Percentiles rank a stretch among this genome's conserved stretches.
phyloP scores from a whole-genome alignment of 2,888 invertebrate genomes.

The Drosophila silvestris region DNA sequence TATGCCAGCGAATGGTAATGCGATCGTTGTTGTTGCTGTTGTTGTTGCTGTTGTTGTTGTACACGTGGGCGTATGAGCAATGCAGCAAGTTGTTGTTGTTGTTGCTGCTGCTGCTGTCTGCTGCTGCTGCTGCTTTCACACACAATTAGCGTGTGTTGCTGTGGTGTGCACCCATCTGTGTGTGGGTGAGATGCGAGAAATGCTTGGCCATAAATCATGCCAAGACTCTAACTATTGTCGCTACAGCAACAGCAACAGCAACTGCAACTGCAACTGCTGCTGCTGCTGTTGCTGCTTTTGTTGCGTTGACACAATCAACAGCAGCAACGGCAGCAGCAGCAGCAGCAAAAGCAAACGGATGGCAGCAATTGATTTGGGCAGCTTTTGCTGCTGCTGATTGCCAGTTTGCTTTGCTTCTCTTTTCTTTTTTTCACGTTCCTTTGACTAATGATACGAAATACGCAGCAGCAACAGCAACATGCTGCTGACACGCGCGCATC shows the following conservation, averaged over 20 bases:
- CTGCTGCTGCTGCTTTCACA: slow-evolving; percentile 63
- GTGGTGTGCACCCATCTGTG: slow-evolving; percentile 38
- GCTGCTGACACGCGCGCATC: slow-evolving; percentile 78
- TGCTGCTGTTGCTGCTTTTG: slow-evolving; percentile 18
- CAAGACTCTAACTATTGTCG: slow-evolving; percentile 65
- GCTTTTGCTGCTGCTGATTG: slow-evolving; percentile 72
- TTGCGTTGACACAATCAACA: slow-evolving; percentile 52
- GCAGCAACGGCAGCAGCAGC: slow-evolving; percentile 31
- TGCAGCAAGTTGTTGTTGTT: slow-evolving; percentile 51
- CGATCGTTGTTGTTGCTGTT: slow-evolving; percentile 36
- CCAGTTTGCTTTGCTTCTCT: slow-evolving; percentile 51
- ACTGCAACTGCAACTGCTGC: slow-evolving; percentile 16
- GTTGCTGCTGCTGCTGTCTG: slow-evolving; percentile 4
- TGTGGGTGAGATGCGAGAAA: slow-evolving; percentile 58
- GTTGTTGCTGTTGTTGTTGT: slow-evolving; percentile 19
- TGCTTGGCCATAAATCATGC: slow-evolving; percentile 76
- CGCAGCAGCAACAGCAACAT: slow-evolving; percentile 53
- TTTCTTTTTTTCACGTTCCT: slow-evolving; percentile 41
- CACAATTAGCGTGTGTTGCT: slow-evolving; percentile 70
- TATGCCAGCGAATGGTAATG: slow-evolving; percentile 78
- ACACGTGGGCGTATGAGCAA: slow-evolving; percentile 75
- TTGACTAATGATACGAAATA: slow-evolving; percentile 81
- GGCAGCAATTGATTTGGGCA: slow-evolving; percentile 83
- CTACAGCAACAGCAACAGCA: slow-evolving; percentile 13
- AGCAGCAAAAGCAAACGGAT: slow-evolving; percentile 18